A percentile compares a stretch with the other conserved stretches of the same genome.
Evolutionary conservation across 2,888 invertebrate species (phyloP).

Genomic region (Dendrolimus pini): DNA sequence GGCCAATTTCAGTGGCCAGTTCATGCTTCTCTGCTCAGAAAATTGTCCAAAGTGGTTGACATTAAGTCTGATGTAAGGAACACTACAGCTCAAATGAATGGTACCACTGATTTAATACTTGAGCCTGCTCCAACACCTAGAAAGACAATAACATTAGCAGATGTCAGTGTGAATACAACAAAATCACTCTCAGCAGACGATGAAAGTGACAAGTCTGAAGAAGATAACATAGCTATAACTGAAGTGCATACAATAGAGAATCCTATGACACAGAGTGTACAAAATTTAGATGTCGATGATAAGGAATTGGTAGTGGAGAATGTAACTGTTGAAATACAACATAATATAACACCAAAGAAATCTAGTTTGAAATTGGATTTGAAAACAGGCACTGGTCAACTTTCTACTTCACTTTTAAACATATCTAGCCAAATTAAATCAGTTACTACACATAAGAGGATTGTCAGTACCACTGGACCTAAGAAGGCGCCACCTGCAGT

Average conservation of each 20-base stretch:
- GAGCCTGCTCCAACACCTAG: conserved; percentile 33
- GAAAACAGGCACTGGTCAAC: conserved; percentile 62
- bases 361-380: conserved; percentile 64
- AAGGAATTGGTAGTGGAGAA: conserved; percentile 58
- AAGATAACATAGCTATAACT: conserved; percentile 10
- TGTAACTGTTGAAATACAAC: conserved; percentile 69
- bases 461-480: conserved; percentile 64
- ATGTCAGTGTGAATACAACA: conserved; percentile 62
- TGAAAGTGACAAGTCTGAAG: conserved; percentile 29
- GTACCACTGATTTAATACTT: conserved; percentile 41
- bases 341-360: conserved; percentile 68
- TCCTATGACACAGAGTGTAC: conserved; percentile 8
- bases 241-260: conserved; percentile 24
- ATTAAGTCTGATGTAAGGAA: conserved; percentile 54
- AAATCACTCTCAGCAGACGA: conserved; percentile 53
- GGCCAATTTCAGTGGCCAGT: conserved; percentile 56
- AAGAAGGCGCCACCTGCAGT: conserved; percentile 47
- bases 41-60: conserved; percentile 64
- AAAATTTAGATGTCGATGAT: conserved; percentile 26
- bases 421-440: conserved; percentile 72
- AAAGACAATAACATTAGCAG: conserved; percentile 50
- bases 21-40: conserved; percentile 58
- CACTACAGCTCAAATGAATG: conserved; percentile 53
- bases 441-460: conserved; percentile 65
- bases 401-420: conserved; percentile 60